phyloP scores from a whole-genome alignment of 1,140 invertebrate species.

The Amyelois transitella region DNA sequence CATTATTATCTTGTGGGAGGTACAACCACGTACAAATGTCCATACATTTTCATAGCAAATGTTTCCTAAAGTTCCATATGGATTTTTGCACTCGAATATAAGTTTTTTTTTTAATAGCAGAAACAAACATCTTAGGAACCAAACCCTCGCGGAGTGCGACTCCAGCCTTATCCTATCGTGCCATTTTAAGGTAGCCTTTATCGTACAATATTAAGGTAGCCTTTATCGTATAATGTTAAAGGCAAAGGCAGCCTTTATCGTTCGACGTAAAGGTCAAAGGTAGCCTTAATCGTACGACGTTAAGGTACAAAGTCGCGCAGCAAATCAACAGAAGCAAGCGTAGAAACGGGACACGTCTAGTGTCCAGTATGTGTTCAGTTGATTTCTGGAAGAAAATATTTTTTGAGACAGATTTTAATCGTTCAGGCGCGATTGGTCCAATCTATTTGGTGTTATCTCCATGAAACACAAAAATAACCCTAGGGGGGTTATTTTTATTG shows the following conservation, averaged over 20 bases:
- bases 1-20: constrained; percentile 56
- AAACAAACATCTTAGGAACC: constrained; percentile 7
- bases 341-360: constrained; percentile 57
- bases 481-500: too few species aligned
- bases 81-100: too few species aligned
- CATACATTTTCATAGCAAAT: constrained; percentile 13
- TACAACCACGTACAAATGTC: constrained; percentile 17
- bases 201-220: background rate
- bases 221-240: background rate
- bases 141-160: background rate
- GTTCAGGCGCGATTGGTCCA: too few species aligned
- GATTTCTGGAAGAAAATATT: constrained; percentile 28
- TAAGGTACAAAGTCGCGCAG: background rate
- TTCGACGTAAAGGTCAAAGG: background rate
- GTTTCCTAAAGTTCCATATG: too few species aligned
- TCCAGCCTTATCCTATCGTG: background rate
- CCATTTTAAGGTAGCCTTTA: too few species aligned
- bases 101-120: constrained; percentile 26
- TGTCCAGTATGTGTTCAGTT: constrained; percentile 41
- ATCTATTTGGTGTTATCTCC: too few species aligned
- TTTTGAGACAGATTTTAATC: too few species aligned
- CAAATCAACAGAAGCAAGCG: constrained; percentile 56
- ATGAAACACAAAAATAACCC: too few species aligned
- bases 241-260: background rate
- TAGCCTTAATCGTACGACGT: background rate